Conservation (phyloP, 2,113 vertebrate genomes). For the Xenopus tropicalis region DNA sequence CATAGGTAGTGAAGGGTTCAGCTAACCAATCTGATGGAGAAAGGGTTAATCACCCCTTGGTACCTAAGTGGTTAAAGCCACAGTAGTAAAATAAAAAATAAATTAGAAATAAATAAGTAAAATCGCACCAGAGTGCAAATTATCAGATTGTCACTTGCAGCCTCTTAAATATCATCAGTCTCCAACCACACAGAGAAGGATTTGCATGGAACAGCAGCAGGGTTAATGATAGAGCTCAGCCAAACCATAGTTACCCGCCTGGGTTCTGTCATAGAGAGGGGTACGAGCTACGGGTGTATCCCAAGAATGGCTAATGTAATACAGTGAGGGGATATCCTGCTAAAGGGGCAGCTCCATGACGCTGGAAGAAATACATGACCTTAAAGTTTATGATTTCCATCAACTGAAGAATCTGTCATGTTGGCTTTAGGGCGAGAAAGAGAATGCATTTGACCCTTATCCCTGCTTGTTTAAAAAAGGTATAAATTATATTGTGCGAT, state of each 20-base stretch:
- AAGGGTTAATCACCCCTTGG: slow-evolving; percentile 13
- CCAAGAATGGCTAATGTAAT: not conserved
- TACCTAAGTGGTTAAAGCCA: slow-evolving; percentile 48
- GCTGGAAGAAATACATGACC: no score
- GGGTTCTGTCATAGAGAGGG: slow-evolving; percentile 55
- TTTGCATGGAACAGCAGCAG: slow-evolving; percentile 61
- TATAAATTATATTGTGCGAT: no score
- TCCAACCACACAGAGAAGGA: slow-evolving; percentile 66
- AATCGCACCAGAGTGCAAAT: slow-evolving; percentile 75
- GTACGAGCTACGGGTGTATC: slow-evolving; percentile 11
- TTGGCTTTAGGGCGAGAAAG: no score
- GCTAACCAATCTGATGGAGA: slow-evolving; percentile 15
- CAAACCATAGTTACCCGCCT: slow-evolving; percentile 49
- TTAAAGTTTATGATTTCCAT: no score
- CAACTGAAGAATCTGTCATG: no score
- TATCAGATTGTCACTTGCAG: slow-evolving; percentile 86
- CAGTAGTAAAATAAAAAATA: slow-evolving; percentile 66
- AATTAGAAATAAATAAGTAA: slow-evolving; percentile 1
- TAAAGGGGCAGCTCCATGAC: not conserved
- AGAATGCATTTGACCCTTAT: no score
- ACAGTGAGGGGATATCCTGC: not conserved
- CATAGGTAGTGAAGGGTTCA: not conserved
- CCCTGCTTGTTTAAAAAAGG: no score
- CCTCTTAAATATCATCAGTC: slow-evolving; percentile 72
- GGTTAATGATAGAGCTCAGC: slow-evolving; percentile 50